These are phyloP conservation scores for Conchocele bisecta DNA, from an alignment of 2,888 invertebrate species.

Conservation along the genomic window DNA sequence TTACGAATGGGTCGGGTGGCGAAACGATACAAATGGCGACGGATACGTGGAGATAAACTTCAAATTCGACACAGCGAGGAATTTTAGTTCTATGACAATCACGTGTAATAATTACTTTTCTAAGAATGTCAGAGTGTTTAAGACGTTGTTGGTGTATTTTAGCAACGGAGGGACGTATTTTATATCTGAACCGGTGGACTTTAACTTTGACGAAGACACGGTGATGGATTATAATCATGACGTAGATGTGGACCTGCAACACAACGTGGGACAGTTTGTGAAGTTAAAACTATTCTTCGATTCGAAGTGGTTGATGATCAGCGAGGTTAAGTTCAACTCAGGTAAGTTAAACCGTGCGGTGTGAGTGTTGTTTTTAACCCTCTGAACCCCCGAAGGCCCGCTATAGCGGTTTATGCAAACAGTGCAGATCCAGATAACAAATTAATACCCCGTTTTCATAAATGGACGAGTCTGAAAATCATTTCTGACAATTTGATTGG, in stretches of 20 bases:
- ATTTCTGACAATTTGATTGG: no score
- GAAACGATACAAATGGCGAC: constrained; percentile 84
- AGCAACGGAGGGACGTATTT: constrained; percentile 90
- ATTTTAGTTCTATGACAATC: constrained; percentile 92
- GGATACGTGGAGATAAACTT: constrained; percentile 90
- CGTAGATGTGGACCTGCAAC: constrained; percentile 91
- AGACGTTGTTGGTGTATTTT: constrained; percentile 90
- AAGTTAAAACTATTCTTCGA: constrained; percentile 90
- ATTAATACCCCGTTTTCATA: no score
- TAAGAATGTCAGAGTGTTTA: constrained; percentile 92
- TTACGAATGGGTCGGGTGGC: constrained; percentile 96
- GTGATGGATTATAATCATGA: constrained; percentile 92
- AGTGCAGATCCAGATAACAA: no score
- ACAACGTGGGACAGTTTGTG: constrained; percentile 91
- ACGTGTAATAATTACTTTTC: constrained; percentile 94
- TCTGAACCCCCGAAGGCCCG: no score
- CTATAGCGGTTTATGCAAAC: no score
- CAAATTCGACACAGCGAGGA: constrained; percentile 93
- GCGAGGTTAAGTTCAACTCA: constrained; percentile 94
- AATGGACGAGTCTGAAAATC: no score
- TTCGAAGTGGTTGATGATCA: constrained; percentile 94
- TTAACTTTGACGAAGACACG: constrained; percentile 87
- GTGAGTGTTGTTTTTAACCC: not conserved
- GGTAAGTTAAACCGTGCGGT: constrained; percentile 84
- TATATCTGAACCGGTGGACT: constrained; percentile 89